Percentiles rank a stretch among this genome's conserved stretches.
These are phyloP conservation scores for Synchiropus splendidus DNA, from an alignment of 2,113 vertebrate species.

Conservation along the genomic window DNA sequence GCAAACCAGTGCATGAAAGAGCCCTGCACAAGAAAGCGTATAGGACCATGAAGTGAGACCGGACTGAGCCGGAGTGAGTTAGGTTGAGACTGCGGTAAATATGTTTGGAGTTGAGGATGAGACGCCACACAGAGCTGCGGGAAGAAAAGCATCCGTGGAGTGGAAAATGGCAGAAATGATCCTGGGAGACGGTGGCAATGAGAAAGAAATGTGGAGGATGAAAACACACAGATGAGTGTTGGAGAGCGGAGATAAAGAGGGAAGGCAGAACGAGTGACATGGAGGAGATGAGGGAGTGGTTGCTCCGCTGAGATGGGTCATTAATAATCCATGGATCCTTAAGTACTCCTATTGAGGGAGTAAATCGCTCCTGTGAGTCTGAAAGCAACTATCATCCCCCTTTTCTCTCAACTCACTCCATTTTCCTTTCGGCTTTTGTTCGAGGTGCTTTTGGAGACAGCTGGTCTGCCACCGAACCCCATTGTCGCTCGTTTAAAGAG, in stretches of 20 bases:
- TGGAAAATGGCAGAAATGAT: not conserved
- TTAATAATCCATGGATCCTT: constrained; percentile 64
- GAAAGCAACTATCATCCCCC: constrained; percentile 3
- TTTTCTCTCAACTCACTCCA: constrained; percentile 1
- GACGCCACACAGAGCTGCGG: no score
- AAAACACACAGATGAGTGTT: constrained; percentile 4
- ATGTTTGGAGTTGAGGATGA: no score
- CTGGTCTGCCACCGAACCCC: no score
- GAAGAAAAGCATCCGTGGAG: no score
- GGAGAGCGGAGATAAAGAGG: no score
- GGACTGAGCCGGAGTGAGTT: no score
- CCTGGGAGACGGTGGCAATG: not conserved
- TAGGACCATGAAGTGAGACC: no score
- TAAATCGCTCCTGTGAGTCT: constrained; percentile 32
- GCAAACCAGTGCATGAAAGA: no score
- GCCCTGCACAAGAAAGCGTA: no score
- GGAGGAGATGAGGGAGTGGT: not conserved
- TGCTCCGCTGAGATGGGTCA: constrained; percentile 39
- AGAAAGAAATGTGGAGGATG: constrained; percentile 15
- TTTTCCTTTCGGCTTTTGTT: not conserved
- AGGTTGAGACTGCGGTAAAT: no score
- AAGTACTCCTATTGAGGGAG: constrained; percentile 51
- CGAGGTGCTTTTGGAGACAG: no score
- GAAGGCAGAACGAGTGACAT: constrained; percentile 6
- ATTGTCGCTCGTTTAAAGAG: no score